Evolutionary conservation across 2,888 invertebrate species (phyloP).

Genomic region (Cantharis rustica): DNA sequence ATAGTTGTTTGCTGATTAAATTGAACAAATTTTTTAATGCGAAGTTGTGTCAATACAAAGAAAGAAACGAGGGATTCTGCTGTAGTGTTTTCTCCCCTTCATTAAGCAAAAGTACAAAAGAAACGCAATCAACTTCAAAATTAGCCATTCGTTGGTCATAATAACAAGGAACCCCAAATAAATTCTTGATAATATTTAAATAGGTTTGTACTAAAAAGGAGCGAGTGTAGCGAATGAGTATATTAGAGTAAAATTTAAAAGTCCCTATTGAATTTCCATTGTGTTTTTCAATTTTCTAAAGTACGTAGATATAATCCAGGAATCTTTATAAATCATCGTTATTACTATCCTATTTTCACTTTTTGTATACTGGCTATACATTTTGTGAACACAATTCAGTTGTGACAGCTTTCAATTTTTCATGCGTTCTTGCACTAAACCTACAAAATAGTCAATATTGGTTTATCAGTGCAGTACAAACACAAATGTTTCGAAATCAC

Average conservation of each 20-base stretch:
- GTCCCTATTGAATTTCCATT: not conserved
- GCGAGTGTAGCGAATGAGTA: not conserved
- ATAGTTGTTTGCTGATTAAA: not conserved
- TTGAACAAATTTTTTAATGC: not conserved
- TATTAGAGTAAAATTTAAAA: not conserved
- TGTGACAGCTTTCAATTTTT: constrained; percentile 26
- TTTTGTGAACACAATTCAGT: constrained; percentile 22
- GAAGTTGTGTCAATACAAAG: not conserved
- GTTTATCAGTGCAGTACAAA: constrained; percentile 13
- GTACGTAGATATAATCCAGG: constrained; percentile 19
- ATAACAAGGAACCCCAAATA: not conserved
- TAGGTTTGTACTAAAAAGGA: not conserved
- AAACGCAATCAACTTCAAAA: not conserved
- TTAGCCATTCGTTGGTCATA: not conserved
- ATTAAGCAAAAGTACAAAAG: not conserved
- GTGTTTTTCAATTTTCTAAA: constrained; percentile 21
- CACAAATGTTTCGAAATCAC: not conserved
- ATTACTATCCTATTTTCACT: constrained; percentile 21
- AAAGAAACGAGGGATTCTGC: not conserved
- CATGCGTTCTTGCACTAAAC: constrained; percentile 15
- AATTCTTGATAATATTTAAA: not conserved
- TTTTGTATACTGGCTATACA: constrained; percentile 20
- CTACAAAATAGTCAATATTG: constrained; percentile 24
- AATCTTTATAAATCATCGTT: constrained; percentile 24
- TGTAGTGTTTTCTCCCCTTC: not conserved